Percentiles rank a stretch among this genome's conserved stretches.
Conservation (phyloP, 2,113 vertebrate genomes). For the Orthonyx spaldingii region DNA sequence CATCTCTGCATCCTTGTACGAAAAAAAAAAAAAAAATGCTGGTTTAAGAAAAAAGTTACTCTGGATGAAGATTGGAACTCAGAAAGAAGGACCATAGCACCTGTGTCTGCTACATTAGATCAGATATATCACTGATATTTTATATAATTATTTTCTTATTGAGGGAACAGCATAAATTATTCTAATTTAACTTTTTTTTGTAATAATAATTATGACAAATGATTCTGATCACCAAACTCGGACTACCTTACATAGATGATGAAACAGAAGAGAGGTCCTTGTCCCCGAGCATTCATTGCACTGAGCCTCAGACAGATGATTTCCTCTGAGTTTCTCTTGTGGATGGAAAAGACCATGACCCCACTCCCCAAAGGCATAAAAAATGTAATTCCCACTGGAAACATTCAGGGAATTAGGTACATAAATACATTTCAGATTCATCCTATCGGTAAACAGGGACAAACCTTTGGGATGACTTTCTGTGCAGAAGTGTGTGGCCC, state of each 20-base stretch:
- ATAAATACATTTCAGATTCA: background rate
- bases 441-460: background rate
- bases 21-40: background rate
- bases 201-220: background rate
- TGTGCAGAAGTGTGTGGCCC: background rate
- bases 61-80: constrained; percentile 6
- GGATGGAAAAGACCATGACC: background rate
- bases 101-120: background rate
- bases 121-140: background rate
- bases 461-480: background rate
- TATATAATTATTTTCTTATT: background rate
- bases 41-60: constrained; percentile 50
- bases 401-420: background rate
- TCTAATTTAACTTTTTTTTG: background rate
- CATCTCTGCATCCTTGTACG: constrained; percentile 52
- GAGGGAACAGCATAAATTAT: background rate
- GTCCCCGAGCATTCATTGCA: background rate
- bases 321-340: background rate
- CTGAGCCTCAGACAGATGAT: accelerated
- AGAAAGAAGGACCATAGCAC: background rate
- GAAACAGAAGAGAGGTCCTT: background rate
- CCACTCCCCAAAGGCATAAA: background rate
- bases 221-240: background rate
- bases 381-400: background rate
- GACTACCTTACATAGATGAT: background rate